phyloP scores from a whole-genome alignment of 2,888 invertebrate species.

The Empis stercorea region DNA sequence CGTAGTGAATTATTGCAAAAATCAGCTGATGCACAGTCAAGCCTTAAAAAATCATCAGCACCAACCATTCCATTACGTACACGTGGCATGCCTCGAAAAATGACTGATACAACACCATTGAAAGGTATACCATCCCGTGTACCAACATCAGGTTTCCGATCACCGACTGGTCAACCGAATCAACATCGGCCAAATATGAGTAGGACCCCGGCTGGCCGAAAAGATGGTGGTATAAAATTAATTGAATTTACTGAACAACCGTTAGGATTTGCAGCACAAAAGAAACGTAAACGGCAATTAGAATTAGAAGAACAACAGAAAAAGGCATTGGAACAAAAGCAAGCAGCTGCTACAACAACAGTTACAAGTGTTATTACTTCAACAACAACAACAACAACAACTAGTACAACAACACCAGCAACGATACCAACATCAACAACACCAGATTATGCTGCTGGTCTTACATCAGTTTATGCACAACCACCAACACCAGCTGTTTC shows the following conservation, averaged over 20 bases:
- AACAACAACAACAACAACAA: constrained; percentile 23
- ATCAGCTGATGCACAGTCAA: constrained; percentile 78
- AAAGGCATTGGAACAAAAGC: constrained; percentile 43
- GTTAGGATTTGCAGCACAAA: constrained; percentile 67
- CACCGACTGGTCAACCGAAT: constrained; percentile 34
- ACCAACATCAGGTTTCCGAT: constrained; percentile 51
- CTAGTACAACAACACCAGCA: constrained; percentile 34
- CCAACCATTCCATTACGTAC: constrained; percentile 81
- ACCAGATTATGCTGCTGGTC: constrained; percentile 73
- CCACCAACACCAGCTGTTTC: constrained; percentile 31
- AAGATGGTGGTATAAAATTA: constrained; percentile 87
- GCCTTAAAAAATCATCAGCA: constrained; percentile 75
- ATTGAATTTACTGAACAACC: constrained; percentile 91
- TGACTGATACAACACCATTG: constrained; percentile 90
- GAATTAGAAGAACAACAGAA: constrained; percentile 54
- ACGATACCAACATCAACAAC: constrained; percentile 39
- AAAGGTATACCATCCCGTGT: constrained; percentile 82
- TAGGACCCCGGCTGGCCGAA: constrained; percentile 53
- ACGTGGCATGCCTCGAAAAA: constrained; percentile 83
- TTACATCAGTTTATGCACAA: constrained; percentile 43
- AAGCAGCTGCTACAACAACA: constrained; percentile 28
- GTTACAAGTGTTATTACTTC: constrained; percentile 23
- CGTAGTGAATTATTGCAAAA: constrained; percentile 83
- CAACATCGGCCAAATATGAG: constrained; percentile 41
- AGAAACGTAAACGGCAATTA: constrained; percentile 74